phyloP scores from a whole-genome alignment of 2,113 vertebrate species.

The Centrocercus urophasianus region DNA sequence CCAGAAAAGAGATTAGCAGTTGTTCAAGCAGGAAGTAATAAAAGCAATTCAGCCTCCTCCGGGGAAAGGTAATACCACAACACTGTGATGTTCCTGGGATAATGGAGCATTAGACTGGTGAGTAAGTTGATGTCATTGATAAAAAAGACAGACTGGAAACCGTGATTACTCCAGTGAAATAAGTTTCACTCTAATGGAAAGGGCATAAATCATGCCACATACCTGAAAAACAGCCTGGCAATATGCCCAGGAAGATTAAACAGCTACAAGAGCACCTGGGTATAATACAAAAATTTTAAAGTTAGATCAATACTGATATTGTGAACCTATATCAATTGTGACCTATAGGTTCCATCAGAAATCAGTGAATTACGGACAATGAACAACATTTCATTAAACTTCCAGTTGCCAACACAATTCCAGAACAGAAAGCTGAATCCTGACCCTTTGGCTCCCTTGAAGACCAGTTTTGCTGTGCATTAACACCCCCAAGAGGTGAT shows the following conservation, averaged over 20 bases:
- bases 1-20: constrained; percentile 47
- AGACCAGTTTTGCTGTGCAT: neutral
- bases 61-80: constrained; percentile 58
- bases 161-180: neutral
- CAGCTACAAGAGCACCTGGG: neutral
- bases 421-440: neutral
- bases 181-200: neutral
- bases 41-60: constrained; percentile 46
- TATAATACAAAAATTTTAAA: neutral
- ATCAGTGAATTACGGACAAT: neutral
- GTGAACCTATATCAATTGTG: neutral
- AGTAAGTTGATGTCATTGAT: constrained; percentile 50
- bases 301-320: neutral
- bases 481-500: neutral
- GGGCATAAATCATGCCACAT: neutral
- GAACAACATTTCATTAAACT: neutral
- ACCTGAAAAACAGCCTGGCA: constrained; percentile 10
- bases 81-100: neutral
- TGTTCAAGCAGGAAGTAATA: constrained; percentile 63
- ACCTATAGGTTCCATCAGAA: neutral
- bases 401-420: neutral
- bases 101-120: constrained; percentile 20
- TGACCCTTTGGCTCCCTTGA: neutral
- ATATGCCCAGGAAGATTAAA: neutral
- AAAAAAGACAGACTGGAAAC: constrained; percentile 54